These are phyloP conservation scores for Drosophila punjabiensis DNA, from an alignment of 1,140 invertebrate genomes.

Conservation along the genomic window DNA sequence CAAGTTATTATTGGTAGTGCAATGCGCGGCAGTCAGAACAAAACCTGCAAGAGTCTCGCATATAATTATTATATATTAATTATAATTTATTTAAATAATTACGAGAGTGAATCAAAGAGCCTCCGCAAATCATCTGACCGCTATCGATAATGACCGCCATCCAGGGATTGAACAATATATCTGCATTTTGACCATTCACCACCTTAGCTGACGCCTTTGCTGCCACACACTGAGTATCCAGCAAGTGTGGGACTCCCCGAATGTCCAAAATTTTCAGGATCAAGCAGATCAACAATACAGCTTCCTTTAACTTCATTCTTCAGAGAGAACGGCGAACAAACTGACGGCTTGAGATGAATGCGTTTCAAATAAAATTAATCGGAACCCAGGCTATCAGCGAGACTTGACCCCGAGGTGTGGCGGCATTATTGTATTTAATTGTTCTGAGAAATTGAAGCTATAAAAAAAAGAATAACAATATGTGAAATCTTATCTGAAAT, in stretches of 20 bases:
- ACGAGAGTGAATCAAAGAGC: constrained; percentile 11
- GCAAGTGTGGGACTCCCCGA: neutral
- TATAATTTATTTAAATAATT: neutral
- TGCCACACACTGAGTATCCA: neutral
- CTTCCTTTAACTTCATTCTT: neutral
- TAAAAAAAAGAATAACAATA: neutral
- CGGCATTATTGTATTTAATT: neutral
- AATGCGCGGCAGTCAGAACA: constrained; percentile 7
- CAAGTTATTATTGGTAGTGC: neutral
- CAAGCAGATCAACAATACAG: neutral
- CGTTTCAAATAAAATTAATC: neutral
- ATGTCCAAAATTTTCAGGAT: neutral
- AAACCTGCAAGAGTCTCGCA: neutral
- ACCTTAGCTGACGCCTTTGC: neutral
- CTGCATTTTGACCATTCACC: neutral
- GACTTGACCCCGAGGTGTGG: neutral
- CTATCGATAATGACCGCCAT: neutral
- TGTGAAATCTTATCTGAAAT: neutral
- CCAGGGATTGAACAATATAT: constrained; percentile 5
- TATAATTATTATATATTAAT: no score
- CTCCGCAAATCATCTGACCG: neutral
- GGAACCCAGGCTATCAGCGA: neutral
- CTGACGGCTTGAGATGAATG: neutral
- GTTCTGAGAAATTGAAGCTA: neutral
- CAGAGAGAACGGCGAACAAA: neutral